Conservation (phyloP, 30 jellyfish, hydroid and myxozoan genomes). For the Aurelia sp. region DNA sequence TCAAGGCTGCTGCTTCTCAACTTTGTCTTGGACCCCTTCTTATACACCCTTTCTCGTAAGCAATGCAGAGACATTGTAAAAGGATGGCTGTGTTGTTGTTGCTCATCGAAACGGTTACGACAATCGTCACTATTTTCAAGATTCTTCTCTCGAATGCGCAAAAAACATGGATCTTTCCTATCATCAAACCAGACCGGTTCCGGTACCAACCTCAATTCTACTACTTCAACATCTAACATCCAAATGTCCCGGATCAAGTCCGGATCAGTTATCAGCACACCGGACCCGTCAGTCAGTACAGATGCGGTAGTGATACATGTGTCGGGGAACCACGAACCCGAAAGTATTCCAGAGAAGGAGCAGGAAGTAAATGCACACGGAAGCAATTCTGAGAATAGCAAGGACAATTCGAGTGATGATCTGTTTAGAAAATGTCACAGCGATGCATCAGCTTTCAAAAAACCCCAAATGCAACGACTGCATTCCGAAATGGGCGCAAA, state of each 20-base stretch:
- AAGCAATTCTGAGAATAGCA: background rate
- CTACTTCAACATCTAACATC: slow-evolving; percentile 42
- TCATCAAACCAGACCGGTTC: slow-evolving; percentile 54
- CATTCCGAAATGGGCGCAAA: slow-evolving; percentile 40
- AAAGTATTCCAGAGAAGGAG: no score
- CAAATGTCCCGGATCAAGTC: slow-evolving; percentile 27
- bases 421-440: no score
- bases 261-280: slow-evolving; percentile 45
- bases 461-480: background rate
- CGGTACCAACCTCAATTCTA: slow-evolving; percentile 29
- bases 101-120: background rate
- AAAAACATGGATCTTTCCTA: slow-evolving; percentile 65
- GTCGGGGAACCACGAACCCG: slow-evolving; percentile 8
- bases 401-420: background rate
- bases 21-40: slow-evolving; percentile 79
- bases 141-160: slow-evolving; percentile 23
- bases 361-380: no score
- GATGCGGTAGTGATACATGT: slow-evolving; percentile 44
- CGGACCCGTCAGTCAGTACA: slow-evolving; percentile 35
- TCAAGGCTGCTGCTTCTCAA: slow-evolving; percentile 71
- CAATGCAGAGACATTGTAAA: slow-evolving; percentile 77
- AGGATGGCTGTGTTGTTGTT: slow-evolving; percentile 81
- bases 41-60: slow-evolving; percentile 72
- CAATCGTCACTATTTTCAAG: background rate
- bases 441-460: background rate